Conservation (phyloP, 2,113 vertebrate species). For the Pantherophis guttatus region DNA sequence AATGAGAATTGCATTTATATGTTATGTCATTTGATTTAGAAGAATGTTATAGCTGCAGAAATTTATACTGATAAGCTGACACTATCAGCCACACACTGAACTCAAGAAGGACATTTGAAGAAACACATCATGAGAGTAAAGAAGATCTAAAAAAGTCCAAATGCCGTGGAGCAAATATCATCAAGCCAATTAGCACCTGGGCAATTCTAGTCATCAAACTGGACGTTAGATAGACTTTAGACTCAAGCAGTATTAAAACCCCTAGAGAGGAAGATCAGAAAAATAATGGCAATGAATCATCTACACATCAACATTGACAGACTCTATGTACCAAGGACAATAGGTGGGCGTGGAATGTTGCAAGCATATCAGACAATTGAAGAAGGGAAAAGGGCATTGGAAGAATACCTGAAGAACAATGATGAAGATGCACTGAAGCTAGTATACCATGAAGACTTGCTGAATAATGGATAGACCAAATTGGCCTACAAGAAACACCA, state of each 20-base stretch:
- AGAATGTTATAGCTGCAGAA: neutral
- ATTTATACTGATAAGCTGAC: neutral
- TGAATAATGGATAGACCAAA: neutral
- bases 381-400: neutral
- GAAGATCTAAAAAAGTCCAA: neutral
- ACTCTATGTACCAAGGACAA: neutral
- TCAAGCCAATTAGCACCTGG: neutral
- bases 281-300: neutral
- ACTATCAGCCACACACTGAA: neutral
- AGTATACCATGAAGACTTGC: neutral
- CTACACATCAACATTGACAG: neutral
- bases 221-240: neutral
- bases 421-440: neutral
- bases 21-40: neutral
- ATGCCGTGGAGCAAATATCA: neutral
- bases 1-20: neutral
- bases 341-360: neutral
- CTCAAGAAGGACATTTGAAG: neutral
- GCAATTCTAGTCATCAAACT: neutral
- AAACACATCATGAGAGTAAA: neutral
- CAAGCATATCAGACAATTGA: neutral
- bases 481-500: neutral
- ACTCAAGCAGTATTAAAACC: neutral
- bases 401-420: neutral
- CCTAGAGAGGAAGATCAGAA: neutral